Conservation (phyloP, 2,797 vertebrate species). For the Steatocranus sp. region DNA sequence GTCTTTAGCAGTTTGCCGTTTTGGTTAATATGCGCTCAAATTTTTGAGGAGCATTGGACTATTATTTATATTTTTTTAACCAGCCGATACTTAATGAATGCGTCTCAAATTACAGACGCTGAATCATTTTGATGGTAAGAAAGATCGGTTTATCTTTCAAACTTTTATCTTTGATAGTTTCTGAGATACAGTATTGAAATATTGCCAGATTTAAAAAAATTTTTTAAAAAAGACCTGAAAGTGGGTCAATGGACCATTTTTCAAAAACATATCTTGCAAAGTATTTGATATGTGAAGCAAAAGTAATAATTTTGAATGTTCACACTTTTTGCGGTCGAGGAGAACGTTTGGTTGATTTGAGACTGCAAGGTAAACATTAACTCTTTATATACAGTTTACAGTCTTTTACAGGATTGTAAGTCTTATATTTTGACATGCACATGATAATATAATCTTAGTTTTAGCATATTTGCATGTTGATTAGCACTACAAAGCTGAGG, state of each 20-base stretch:
- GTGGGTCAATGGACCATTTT: not conserved
- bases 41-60: not conserved
- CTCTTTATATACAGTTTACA: not conserved
- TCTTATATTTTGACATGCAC: not conserved
- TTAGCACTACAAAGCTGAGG: not conserved
- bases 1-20: not conserved
- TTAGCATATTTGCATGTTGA: not conserved
- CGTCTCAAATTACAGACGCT: not conserved
- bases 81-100: not conserved
- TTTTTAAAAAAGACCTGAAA: not conserved
- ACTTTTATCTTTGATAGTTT: not conserved
- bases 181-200: not conserved
- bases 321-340: not conserved
- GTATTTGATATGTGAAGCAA: not conserved
- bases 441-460: not conserved
- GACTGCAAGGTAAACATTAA: not conserved
- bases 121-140: not conserved
- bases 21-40: not conserved
- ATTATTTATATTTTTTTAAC: not conserved
- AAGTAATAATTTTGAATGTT: not conserved
- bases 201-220: not conserved
- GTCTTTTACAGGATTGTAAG: not conserved
- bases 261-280: not conserved
- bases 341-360: not conserved
- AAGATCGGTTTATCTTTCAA: not conserved